Conservation (phyloP, 2,113 vertebrate genomes). For the Ptilorrhoa leucosticta region DNA sequence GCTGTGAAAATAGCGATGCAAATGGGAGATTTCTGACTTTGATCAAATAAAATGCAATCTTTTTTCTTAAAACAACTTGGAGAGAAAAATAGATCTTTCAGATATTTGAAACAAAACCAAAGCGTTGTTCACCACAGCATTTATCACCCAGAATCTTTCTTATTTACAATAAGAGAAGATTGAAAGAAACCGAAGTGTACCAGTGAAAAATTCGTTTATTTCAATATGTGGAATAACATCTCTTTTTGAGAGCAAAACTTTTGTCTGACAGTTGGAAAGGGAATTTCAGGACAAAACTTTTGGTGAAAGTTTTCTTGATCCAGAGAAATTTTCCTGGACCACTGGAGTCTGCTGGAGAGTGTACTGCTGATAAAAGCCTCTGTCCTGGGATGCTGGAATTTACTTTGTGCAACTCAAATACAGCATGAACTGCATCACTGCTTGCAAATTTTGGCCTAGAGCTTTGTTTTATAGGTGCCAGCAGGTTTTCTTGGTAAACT, state of each 20-base stretch:
- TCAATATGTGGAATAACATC: neutral
- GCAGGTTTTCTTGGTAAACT: neutral
- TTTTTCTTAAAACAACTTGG: neutral
- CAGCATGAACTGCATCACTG: neutral
- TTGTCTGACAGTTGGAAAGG: neutral
- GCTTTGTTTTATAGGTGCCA: neutral
- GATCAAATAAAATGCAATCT: neutral
- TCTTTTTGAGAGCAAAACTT: neutral
- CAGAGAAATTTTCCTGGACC: neutral
- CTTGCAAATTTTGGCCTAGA: neutral
- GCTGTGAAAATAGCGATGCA: neutral
- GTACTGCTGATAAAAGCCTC: neutral
- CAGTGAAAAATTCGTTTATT: neutral
- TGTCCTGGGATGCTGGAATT: neutral
- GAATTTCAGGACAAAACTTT: neutral
- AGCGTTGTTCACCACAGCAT: neutral
- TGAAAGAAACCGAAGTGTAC: neutral
- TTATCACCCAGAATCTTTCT: neutral
- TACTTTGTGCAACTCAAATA: neutral
- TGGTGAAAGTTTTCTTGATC: neutral
- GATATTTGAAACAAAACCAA: neutral
- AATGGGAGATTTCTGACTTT: conserved; percentile 9
- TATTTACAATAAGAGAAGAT: neutral
- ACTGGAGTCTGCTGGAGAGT: neutral
- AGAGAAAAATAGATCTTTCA: neutral